Percentiles rank a stretch among this genome's conserved stretches.
Conservation (phyloP, 2,797 vertebrate genomes). For the Pseudochromis fuscus region DNA sequence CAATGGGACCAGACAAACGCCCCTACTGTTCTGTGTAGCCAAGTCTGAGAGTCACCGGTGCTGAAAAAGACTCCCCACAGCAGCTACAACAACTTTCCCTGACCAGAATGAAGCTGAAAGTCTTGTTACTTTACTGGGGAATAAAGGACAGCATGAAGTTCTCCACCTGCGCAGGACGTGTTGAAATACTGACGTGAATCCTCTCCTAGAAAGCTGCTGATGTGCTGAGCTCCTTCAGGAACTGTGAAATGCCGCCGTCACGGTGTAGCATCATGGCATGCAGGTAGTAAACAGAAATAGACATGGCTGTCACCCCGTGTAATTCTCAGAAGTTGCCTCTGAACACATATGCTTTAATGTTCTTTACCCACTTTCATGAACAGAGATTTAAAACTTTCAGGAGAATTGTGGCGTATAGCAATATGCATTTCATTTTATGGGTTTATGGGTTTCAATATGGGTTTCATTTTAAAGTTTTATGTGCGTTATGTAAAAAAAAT, state of each 20-base stretch:
- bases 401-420: background rate
- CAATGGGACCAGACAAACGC: slow-evolving; percentile 58
- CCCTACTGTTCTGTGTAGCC: slow-evolving; percentile 53
- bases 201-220: slow-evolving; percentile 47
- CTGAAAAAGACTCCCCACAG: slow-evolving; percentile 34
- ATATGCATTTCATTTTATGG: background rate
- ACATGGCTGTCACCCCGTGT: slow-evolving; percentile 49
- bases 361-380: background rate
- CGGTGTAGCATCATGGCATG: slow-evolving; percentile 37
- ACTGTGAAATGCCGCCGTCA: slow-evolving; percentile 60
- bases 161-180: slow-evolving; percentile 36
- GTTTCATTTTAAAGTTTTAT: slow-evolving; percentile 4
- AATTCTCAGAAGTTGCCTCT: slow-evolving; percentile 46
- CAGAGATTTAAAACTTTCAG: background rate
- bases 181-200: slow-evolving; percentile 60
- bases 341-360: slow-evolving; percentile 37
- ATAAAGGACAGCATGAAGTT: slow-evolving; percentile 41
- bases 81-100: slow-evolving; percentile 34
- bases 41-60: slow-evolving; percentile 27
- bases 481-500: too few relatives aligned
- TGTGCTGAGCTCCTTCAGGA: slow-evolving; percentile 59
- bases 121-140: slow-evolving; percentile 41
- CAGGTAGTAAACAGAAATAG: slow-evolving; percentile 57
- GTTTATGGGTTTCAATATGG: background rate
- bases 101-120: slow-evolving; percentile 31